phyloP scores from a whole-genome alignment of 2,113 vertebrate species.

The Plestiodon gilberti region DNA sequence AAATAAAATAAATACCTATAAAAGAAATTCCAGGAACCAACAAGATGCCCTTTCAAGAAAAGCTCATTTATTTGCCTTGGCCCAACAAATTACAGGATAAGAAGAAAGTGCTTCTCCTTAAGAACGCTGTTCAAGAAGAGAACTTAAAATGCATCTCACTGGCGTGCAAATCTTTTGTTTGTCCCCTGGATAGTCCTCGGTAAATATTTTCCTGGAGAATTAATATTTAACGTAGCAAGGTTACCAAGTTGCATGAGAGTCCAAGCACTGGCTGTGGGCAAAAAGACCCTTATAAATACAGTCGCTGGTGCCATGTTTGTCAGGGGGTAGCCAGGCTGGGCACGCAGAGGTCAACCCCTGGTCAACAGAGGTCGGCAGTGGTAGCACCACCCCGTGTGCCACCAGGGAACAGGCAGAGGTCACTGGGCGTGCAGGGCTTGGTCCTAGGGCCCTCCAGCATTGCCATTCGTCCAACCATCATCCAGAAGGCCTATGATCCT shows the following conservation, averaged over 20 bases:
- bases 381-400: too few relatives aligned
- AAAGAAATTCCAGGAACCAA: too few relatives aligned
- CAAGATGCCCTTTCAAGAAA: background rate
- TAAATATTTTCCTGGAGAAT: slow-evolving; percentile 22
- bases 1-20: too few relatives aligned
- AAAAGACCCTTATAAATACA: background rate
- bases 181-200: background rate
- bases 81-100: background rate
- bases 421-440: background rate
- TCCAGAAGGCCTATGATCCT: background rate
- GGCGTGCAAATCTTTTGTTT: background rate
- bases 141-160: background rate
- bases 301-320: too few relatives aligned
- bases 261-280: background rate
- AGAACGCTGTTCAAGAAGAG: background rate
- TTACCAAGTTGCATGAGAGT: background rate
- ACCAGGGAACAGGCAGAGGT: background rate
- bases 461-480: too few relatives aligned
- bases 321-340: background rate
- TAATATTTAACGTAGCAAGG: slow-evolving; percentile 18
- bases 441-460: too few relatives aligned
- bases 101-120: background rate
- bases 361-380: too few relatives aligned
- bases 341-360: too few relatives aligned
- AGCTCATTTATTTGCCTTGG: background rate